Base-by-base conservation (phyloP, 1,140 invertebrate genomes). In the Cepaea nemoralis region DNA sequence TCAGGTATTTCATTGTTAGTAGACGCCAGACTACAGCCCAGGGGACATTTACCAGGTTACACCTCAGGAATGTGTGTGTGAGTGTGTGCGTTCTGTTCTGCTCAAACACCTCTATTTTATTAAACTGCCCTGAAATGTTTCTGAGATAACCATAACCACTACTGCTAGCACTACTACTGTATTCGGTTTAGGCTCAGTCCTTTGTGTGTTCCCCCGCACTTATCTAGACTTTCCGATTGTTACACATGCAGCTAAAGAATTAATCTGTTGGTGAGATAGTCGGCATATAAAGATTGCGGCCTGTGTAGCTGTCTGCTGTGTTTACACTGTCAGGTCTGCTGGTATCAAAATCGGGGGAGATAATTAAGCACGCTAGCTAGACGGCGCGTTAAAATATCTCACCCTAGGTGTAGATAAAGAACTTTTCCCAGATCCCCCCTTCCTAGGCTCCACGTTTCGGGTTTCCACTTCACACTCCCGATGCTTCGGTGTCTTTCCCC, bases 381-480 rank as follows among this genome's bases (percentile, higher is more conserved):
- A 55, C 50, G 16, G 6, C 50, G 50, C 19, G 50, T 55, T 55
- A 55, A 55, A 55, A 55, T 55, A 19, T 55, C 50, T 8, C 50
- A 24, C 50, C 50, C 19, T 55, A 10, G 50, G 19, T 55, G 22
- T 22, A 55, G 50, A 55, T 55, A 55, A 55, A 55, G 50, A 55
- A 55, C 50, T 55, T 55, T 55, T n/a, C n/a, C 50, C 50, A 3
- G 8, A 1, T 55, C 22, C 22, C 50, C 37, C 27, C 24, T n/a
- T 42, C 6, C 1, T 42, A 73, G 42, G 39, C 70, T 55, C 70
- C 24, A 27, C 10, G 74, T 27, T 50, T 48, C 48, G 27, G 45
- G 48, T 50, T 76, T 55, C 48, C 48, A 39, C 48, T 76, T 76
- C 74, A 55, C 74, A 55, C 74, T 48, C 74, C 39, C 27, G n/a